A percentile compares a stretch with the other conserved stretches of the same genome.
Conservation (phyloP, 2,888 invertebrate species). For the Ophion costatus region DNA sequence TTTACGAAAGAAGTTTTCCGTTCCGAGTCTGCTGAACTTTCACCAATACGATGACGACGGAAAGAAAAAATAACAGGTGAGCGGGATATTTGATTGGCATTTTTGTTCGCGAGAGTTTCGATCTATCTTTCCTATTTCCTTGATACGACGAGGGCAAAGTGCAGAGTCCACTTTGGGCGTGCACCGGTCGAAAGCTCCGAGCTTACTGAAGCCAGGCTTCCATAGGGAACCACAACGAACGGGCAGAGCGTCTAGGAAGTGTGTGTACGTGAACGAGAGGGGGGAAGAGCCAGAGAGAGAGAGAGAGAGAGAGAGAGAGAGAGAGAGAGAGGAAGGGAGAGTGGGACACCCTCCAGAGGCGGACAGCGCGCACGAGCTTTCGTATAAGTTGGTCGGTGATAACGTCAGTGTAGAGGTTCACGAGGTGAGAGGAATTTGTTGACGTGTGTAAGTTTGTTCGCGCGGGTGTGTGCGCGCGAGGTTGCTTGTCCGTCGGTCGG, state of each 20-base stretch:
- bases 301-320: slow-evolving; percentile 22
- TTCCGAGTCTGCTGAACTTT: neutral
- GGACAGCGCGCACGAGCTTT: slow-evolving; percentile 66
- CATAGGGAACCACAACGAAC: slow-evolving; percentile 61
- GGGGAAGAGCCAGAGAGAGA: neutral
- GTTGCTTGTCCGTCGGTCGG: slow-evolving; percentile 65
- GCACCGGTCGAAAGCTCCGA: slow-evolving; percentile 80
- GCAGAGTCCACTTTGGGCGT: slow-evolving; percentile 55
- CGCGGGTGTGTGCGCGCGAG: slow-evolving; percentile 64
- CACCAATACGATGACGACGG: neutral
- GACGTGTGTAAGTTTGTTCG: slow-evolving; percentile 27
- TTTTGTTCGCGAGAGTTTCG: neutral
- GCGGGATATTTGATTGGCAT: neutral
- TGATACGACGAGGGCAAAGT: slow-evolving; percentile 1
- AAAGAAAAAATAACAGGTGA: neutral
- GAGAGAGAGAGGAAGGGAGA: neutral
- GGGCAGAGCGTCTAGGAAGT: slow-evolving; percentile 44
- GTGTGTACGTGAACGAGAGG: neutral
- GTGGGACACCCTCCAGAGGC: slow-evolving; percentile 46
- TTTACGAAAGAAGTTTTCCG: no score
- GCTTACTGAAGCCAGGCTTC: slow-evolving; percentile 81
- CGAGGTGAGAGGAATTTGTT: slow-evolving; percentile 50
- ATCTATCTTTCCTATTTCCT: slow-evolving; percentile 14
- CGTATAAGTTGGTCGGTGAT: slow-evolving; percentile 68
- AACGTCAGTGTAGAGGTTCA: slow-evolving; percentile 53